Base-by-base conservation (phyloP, 2,888 invertebrate species). In the Cerceris ruficornis region DNA sequence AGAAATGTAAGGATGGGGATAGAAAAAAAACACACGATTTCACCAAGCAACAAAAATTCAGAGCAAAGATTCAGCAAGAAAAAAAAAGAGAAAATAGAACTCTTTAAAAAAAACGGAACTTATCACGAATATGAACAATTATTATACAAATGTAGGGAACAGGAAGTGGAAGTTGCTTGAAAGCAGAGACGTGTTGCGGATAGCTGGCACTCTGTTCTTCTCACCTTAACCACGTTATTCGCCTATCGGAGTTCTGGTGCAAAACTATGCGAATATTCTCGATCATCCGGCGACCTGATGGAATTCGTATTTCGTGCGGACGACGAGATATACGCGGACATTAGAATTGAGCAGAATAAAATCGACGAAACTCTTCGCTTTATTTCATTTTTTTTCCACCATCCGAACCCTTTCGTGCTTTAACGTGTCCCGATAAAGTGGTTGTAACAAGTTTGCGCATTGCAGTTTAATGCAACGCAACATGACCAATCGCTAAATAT, bases 171-270 rank as follows among this genome's bases (percentile, higher is more conserved):
- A 74, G 88, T 85, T 88, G 90, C 90, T 89, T 91, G 90, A 91
- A 91, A 92, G 91, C 92, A 91, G 89, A 92, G 90, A 91, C 91
- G 91, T 92, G 92, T 92, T 92, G 91, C 91, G 90, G 91, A 91
- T 90, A 90, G 89, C 86, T 89, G 86, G 82, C 83, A 86, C 81
- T 82, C 75, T 49, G 77, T 85, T 84, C 85, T 83, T 77, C 81
- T 80, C 87, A 66, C 88, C 84, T 82, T 88, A 84, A 74, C 80
- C 86, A 83, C 79, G 84, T 85, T 85, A 83, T 83, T 88, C 87
- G 76, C 75, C 84, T 83, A 82, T 85, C 82, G 80, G 74, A 85
- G 82, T 87, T 84, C 73, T 70, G 75, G 80, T 80, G 75, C 84
- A 79, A 86, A 88, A 88, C 87, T 89, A 86, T 87, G 86, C 86